Base-by-base conservation (phyloP, 2,888 invertebrate genomes). In the Sinhomidia bicolor region DNA sequence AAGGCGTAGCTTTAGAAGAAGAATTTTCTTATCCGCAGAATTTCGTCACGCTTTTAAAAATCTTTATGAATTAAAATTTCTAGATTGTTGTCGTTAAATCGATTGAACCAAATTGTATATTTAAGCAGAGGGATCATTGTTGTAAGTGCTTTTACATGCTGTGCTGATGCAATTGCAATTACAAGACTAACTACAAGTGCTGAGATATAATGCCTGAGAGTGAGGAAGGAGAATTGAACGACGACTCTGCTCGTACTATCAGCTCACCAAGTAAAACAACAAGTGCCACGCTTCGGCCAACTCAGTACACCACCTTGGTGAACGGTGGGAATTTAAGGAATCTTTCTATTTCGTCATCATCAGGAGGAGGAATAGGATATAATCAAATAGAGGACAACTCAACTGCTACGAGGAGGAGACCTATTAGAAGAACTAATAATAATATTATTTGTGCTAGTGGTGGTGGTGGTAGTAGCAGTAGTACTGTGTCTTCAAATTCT, bases 201-300 rank as follows among this genome's bases (percentile, higher is more conserved):
- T 68, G 36, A 62, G 26, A 0, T 6, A 17, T 0, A 71, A 71
- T 44, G 71, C 41, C 29, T 17, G 57, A 7, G 0, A 20, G 10
- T 71, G 71, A 41, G 20, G 71, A 36, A 41, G 10, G 36, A 29
- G 74, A n/a, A 12, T 1, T 51, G 12, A n/a, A 47, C n/a, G 23
- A 47, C 29, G 74, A 5, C 26, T 2, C 74, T 23, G 14, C 44
- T 74, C 7, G 12, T 44, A 29, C 41, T 71, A 36, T 41, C 41
- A 41, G 20, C 71, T 71, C 44, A 1, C 47, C 23, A 14, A 74
- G 26, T 44, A 76, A 5, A 62, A 79, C 79, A 68, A 79, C 85
- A 85, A 85, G 85, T 79, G 85, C 85, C 85, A 85, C 65, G 68
- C 68, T 85, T 54, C 85, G 85, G 85, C 79, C 51, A 79, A 79